phyloP scores from a whole-genome alignment of 2,888 invertebrate genomes.

The Catocala nupta region DNA sequence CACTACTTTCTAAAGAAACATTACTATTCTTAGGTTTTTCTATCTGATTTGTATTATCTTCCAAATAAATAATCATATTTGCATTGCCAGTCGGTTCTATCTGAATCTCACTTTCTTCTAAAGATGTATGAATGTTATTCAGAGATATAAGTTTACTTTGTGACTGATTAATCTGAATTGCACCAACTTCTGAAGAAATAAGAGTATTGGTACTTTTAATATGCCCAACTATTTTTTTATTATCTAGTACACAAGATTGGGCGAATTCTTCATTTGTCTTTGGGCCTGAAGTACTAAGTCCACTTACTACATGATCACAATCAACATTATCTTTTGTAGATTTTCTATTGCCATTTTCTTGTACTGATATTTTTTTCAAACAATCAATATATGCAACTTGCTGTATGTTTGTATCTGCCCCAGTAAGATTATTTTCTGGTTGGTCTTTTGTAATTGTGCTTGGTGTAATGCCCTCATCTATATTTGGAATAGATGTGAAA shows the following conservation, averaged over 20 bases:
- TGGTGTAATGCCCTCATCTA: no score
- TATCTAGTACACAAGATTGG: not conserved
- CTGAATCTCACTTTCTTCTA: not conserved
- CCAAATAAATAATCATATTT: not conserved
- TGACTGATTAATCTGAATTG: not conserved
- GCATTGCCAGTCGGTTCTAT: not conserved
- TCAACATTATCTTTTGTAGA: not conserved
- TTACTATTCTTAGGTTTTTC: not conserved
- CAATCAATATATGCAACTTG: no score
- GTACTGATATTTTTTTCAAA: not conserved
- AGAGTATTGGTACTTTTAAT: not conserved
- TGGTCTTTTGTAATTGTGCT: no score
- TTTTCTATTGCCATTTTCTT: not conserved
- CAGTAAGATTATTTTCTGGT: no score
- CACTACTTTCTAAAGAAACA: not conserved
- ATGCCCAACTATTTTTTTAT: no score
- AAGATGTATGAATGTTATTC: not conserved
- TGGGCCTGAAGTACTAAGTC: not conserved
- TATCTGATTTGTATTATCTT: conserved; percentile 2
- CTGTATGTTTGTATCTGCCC: no score
- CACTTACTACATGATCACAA: not conserved
- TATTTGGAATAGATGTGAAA: conserved; percentile 5
- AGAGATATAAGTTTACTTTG: no score
- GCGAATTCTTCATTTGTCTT: not conserved
- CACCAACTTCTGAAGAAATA: not conserved